A percentile compares a stretch with the other conserved stretches of the same genome.
These are phyloP conservation scores for Netelia fuscicornis DNA, from an alignment of 2,888 invertebrate species.

Conservation along the genomic window DNA sequence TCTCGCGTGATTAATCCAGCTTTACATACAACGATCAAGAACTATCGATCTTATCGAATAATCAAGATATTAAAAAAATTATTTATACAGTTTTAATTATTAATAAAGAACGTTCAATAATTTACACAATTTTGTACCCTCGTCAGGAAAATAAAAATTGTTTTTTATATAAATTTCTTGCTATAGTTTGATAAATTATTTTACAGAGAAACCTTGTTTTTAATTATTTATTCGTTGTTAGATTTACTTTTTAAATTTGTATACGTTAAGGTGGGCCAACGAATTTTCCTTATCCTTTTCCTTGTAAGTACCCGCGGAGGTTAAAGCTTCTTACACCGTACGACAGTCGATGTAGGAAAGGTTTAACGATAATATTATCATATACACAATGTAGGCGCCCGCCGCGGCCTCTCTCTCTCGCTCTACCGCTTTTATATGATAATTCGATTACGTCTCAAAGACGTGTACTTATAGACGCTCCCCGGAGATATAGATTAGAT, in stretches of 20 bases:
- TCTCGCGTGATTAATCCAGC: constrained; percentile 20
- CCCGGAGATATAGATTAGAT: constrained; percentile 62
- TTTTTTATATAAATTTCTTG: too few species aligned
- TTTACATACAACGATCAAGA: not conserved
- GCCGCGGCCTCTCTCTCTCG: not conserved
- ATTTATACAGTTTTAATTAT: too few species aligned
- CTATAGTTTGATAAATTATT: too few species aligned
- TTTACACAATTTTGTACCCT: too few species aligned
- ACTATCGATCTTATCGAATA: not conserved
- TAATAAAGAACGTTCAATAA: too few species aligned
- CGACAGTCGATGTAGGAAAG: not conserved
- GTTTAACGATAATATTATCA: constrained; percentile 12
- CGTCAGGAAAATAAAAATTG: too few species aligned
- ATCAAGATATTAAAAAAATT: too few species aligned
- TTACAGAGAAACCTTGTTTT: too few species aligned
- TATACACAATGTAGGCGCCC: constrained; percentile 4
- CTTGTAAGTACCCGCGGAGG: not conserved
- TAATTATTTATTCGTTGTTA: too few species aligned
- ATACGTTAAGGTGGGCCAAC: not conserved
- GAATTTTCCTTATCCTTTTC: constrained; percentile 4
- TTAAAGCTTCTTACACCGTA: not conserved
- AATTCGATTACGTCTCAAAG: constrained; percentile 63
- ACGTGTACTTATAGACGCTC: constrained; percentile 36
- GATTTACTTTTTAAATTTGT: too few species aligned
- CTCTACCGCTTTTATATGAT: constrained; percentile 33